Conservation (phyloP, 2,888 invertebrate species). For the Rotaria socialis region DNA sequence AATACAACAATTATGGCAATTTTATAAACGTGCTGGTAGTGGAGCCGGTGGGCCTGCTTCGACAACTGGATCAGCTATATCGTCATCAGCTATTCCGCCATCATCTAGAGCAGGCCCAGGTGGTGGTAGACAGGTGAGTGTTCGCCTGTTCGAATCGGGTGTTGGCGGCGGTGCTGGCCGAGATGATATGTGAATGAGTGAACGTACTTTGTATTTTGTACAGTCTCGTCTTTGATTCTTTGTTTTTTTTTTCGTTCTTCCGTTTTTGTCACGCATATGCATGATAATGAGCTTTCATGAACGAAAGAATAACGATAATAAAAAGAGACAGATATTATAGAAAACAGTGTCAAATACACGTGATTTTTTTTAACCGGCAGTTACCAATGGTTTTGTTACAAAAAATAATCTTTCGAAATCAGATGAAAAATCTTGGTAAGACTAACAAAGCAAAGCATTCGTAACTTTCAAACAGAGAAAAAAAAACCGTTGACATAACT, state of each 20-base stretch:
- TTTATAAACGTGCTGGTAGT: constrained; percentile 40
- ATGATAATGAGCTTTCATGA: constrained; percentile 21
- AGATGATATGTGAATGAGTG: constrained; percentile 19
- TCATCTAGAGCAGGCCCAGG: background rate
- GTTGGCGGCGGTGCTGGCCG: background rate
- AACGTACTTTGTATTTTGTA: constrained; percentile 19
- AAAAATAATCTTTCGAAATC: no score
- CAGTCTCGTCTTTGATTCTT: background rate
- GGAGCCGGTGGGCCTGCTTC: constrained; percentile 20
- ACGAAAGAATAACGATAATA: background rate
- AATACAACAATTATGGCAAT: constrained; percentile 44
- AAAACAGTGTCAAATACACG: background rate
- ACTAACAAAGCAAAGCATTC: background rate
- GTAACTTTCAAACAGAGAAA: background rate
- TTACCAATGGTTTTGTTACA: background rate
- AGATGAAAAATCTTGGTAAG: background rate
- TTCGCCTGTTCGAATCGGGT: background rate
- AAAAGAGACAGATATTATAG: background rate
- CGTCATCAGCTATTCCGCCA: background rate
- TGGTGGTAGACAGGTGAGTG: constrained; percentile 24
- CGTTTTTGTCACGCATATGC: constrained; percentile 25
- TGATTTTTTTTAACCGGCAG: background rate
- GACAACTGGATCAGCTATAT: background rate
- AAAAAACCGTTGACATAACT: background rate
- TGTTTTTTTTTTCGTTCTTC: constrained; percentile 7